These are phyloP conservation scores for Taeniopygia guttata DNA, from an alignment of 2,797 vertebrate species.

Conservation along the genomic window DNA sequence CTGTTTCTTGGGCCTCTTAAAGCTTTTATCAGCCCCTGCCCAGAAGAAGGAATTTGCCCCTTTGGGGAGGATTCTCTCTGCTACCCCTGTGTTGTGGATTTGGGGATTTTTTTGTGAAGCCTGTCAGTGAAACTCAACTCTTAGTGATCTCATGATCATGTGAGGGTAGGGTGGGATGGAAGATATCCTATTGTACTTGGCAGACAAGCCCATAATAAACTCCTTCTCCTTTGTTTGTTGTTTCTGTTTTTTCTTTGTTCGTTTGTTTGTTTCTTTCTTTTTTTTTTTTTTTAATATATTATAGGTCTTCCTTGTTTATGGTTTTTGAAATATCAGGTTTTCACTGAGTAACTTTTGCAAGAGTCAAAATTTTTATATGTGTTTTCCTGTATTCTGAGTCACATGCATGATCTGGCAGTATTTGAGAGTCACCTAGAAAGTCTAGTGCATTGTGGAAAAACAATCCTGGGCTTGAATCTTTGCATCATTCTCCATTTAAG, in stretches of 20 bases:
- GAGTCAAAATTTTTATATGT: not conserved
- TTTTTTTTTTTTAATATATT: not conserved
- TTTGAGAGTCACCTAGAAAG: not conserved
- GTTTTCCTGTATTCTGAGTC: not conserved
- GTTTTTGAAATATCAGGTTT: not conserved
- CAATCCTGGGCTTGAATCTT: not conserved
- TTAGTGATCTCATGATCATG: not conserved
- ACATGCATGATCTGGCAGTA: not conserved
- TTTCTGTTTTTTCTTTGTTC: rapidly evolving
- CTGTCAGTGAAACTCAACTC: not conserved
- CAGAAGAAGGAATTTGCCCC: not conserved
- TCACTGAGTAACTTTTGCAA: not conserved
- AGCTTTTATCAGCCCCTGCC: not conserved
- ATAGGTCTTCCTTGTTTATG: not conserved
- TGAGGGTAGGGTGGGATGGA: not conserved
- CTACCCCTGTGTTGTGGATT: not conserved
- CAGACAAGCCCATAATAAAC: not conserved
- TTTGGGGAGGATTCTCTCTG: not conserved
- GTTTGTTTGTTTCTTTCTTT: no score
- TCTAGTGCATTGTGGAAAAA: not conserved
- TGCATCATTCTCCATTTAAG: not conserved
- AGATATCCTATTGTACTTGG: not conserved
- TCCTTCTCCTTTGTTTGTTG: not conserved
- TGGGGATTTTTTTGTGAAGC: not conserved
- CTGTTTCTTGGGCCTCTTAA: not conserved